These are phyloP conservation scores for Meriones unguiculatus DNA, from an alignment of 2,113 vertebrate genomes.

Conservation along the genomic window DNA sequence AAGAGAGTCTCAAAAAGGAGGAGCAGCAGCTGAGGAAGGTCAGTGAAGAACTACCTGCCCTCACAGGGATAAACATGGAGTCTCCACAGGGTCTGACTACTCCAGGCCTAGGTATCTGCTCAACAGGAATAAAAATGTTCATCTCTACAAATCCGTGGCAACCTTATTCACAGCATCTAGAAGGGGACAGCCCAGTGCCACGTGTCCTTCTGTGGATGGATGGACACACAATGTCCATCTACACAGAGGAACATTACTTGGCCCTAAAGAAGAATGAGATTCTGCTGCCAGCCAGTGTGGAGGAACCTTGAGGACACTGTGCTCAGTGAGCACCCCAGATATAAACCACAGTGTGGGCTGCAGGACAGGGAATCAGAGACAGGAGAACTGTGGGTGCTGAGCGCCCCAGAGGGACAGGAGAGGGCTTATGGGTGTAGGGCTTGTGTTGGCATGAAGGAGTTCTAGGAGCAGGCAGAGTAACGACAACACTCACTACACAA, in stretches of 20 bases:
- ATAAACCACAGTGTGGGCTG: not conserved
- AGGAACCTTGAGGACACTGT: not conserved
- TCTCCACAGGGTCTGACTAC: not conserved
- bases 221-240: not conserved
- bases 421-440: not conserved
- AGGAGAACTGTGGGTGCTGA: not conserved
- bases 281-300: not conserved
- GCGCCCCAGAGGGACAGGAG: not conserved
- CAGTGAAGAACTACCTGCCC: not conserved
- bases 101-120: not conserved
- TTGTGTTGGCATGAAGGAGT: not conserved
- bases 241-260: not conserved
- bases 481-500: not conserved
- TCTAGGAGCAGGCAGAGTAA: not conserved
- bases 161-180: no score
- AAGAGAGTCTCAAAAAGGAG: not conserved
- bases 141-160: not conserved
- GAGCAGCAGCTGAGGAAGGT: not conserved
- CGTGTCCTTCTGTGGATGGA: no score
- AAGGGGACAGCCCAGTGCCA: not conserved
- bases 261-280: not conserved
- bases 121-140: not conserved
- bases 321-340: not conserved
- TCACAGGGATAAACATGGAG: not conserved
- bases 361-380: not conserved